These are phyloP conservation scores for Beroe forskalii DNA, from an alignment of 37 sponge, comb jelly and placozoan species.

Conservation along the genomic window DNA sequence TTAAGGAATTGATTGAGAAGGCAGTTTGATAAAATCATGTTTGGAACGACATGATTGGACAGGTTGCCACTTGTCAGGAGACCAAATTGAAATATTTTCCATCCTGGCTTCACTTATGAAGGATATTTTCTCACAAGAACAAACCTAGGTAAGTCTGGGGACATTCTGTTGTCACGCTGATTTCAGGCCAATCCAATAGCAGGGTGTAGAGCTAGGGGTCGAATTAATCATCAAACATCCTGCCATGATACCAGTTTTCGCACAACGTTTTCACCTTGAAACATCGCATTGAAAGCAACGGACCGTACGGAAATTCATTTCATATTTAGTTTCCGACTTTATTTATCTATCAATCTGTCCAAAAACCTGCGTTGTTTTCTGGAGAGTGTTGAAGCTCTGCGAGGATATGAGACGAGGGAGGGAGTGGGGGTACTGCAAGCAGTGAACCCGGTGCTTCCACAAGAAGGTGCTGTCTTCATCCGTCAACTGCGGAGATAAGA, in stretches of 20 bases:
- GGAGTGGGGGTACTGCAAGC: constrained; percentile 6
- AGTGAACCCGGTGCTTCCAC: constrained; percentile 59
- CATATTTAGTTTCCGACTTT: too few relatives aligned
- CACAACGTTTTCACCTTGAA: too few relatives aligned
- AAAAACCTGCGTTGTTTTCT: constrained; percentile 30
- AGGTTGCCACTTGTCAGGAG: neutral
- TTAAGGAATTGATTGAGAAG: too few relatives aligned
- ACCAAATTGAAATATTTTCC: neutral
- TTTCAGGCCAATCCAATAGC: constrained; percentile 3
- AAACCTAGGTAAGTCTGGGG: constrained; percentile 29
- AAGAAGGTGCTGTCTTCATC: constrained; percentile 43
- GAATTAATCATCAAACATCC: too few relatives aligned
- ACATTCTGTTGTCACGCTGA: neutral
- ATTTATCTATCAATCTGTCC: too few relatives aligned
- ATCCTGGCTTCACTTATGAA: too few relatives aligned
- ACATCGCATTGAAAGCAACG: too few relatives aligned
- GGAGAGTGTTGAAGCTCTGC: neutral
- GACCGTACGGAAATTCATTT: too few relatives aligned
- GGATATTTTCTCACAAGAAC: too few relatives aligned
- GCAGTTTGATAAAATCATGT: too few relatives aligned
- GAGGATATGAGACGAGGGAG: constrained; percentile 22
- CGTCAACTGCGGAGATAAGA: constrained; percentile 18
- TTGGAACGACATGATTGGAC: too few relatives aligned
- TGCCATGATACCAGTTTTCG: too few relatives aligned
- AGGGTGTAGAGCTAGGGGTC: constrained; percentile 26